Evolutionary conservation across 2,888 invertebrate species (phyloP).

Genomic region (Himalopsyche tibetana): DNA sequence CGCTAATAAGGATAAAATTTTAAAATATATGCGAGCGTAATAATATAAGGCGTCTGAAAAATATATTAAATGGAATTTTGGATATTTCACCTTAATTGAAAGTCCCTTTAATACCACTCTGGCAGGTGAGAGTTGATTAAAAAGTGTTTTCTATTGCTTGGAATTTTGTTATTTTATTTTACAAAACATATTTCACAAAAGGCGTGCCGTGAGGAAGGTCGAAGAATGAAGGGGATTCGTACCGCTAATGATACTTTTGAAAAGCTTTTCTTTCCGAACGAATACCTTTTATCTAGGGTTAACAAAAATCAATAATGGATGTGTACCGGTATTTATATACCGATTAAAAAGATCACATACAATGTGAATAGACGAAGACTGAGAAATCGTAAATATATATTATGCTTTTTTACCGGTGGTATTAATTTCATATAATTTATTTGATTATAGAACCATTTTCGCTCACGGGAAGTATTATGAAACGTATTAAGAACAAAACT

Average conservation of each 20-base stretch:
- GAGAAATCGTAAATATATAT: too few relatives aligned
- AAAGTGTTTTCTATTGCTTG: slow-evolving; percentile 40
- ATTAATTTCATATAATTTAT: too few relatives aligned
- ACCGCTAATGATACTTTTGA: slow-evolving; percentile 42
- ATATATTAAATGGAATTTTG: neutral
- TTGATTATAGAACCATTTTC: too few relatives aligned
- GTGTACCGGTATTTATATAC: too few relatives aligned
- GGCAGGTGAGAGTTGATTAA: slow-evolving; percentile 40
- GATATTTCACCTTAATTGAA: neutral
- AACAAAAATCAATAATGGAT: neutral
- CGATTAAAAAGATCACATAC: too few relatives aligned
- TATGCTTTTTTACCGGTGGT: too few relatives aligned
- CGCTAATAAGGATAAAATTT: neutral
- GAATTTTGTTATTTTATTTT: slow-evolving; percentile 40
- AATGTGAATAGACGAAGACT: too few relatives aligned
- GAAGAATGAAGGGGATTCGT: slow-evolving; percentile 31
- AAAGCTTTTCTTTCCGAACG: slow-evolving; percentile 40
- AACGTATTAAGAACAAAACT: too few relatives aligned
- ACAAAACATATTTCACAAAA: slow-evolving; percentile 43
- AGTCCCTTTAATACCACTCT: slow-evolving; percentile 32
- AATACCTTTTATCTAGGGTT: slow-evolving; percentile 18
- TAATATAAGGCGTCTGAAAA: neutral
- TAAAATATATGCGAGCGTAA: neutral
- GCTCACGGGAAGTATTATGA: too few relatives aligned
- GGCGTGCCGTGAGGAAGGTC: slow-evolving; percentile 19